A percentile compares a stretch with the other conserved stretches of the same genome.
These are phyloP conservation scores for Andrena bicolor DNA, from an alignment of 2,888 invertebrate genomes.

Conservation along the genomic window DNA sequence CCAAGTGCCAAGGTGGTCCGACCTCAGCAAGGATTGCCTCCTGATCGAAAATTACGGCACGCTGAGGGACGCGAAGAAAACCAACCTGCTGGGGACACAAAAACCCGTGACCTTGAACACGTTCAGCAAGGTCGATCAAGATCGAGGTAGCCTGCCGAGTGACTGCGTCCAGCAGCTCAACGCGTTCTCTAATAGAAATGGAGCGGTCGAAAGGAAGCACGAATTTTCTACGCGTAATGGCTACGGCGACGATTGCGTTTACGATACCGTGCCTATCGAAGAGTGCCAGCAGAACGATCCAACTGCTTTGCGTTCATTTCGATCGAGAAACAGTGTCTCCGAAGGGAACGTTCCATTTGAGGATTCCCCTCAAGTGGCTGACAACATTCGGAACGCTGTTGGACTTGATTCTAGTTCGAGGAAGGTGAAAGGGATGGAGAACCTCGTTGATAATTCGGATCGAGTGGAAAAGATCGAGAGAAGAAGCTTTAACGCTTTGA, in stretches of 20 bases:
- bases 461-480: not conserved
- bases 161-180: conserved; percentile 21
- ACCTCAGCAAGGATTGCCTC: conserved; percentile 64
- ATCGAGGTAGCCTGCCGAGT: conserved; percentile 9
- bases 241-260: conserved; percentile 56
- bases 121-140: conserved; percentile 70
- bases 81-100: conserved; percentile 30
- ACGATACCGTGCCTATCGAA: conserved; percentile 71
- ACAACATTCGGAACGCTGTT: not conserved
- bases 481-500: not conserved
- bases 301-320: conserved; percentile 21
- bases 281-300: conserved; percentile 29
- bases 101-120: conserved; percentile 75
- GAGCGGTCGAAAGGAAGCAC: conserved; percentile 26
- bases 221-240: conserved; percentile 6
- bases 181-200: conserved; percentile 25
- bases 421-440: conserved; percentile 7
- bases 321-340: conserved; percentile 1
- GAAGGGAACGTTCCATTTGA: not conserved
- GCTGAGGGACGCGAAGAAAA: conserved; percentile 65
- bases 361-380: not conserved
- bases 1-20: conserved; percentile 79
- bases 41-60: conserved; percentile 80
- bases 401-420: not conserved
- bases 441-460: not conserved